A percentile compares a stretch with the other conserved stretches of the same genome.
phyloP scores from a whole-genome alignment of 1,140 invertebrate genomes.

The Condylostylus longicornis region DNA sequence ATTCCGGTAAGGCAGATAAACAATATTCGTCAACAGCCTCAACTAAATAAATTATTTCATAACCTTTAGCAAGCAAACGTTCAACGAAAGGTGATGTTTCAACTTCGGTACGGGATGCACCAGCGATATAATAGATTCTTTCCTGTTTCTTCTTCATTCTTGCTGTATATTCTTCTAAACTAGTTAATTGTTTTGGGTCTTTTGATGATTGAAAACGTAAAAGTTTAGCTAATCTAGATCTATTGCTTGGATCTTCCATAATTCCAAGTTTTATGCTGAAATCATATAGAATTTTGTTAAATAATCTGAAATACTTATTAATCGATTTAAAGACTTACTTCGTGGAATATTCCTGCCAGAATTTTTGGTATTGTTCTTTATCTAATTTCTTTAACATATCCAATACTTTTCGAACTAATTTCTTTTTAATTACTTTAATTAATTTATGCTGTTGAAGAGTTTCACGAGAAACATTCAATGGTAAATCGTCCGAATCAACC shows the following conservation, averaged over 20 bases:
- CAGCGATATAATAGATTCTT: slow-evolving; percentile 94
- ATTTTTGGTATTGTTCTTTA: slow-evolving; percentile 79
- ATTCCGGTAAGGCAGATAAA: slow-evolving; percentile 94
- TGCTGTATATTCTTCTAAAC: slow-evolving; percentile 76
- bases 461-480: slow-evolving; percentile 95
- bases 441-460: slow-evolving; percentile 98
- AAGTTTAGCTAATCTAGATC: slow-evolving; percentile 87
- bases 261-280: slow-evolving; percentile 84
- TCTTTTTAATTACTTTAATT: slow-evolving; percentile 98
- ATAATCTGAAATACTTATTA: not conserved
- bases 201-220: slow-evolving; percentile 83
- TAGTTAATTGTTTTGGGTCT: slow-evolving; percentile 52
- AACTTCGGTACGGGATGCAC: slow-evolving; percentile 71
- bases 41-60: slow-evolving; percentile 88
- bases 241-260: slow-evolving; percentile 94
- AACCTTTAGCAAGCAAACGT: slow-evolving; percentile 80
- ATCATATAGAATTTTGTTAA: slow-evolving; percentile 4
- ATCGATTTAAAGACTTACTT: slow-evolving; percentile 48
- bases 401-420: slow-evolving; percentile 88
- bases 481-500: slow-evolving; percentile 98
- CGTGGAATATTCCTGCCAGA: slow-evolving; percentile 99
- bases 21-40: slow-evolving; percentile 98
- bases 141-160: slow-evolving; percentile 97
- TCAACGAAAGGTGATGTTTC: slow-evolving; percentile 93
- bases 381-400: slow-evolving; percentile 98